Evolutionary conservation across 2,888 invertebrate species (phyloP), one percentile per base, ranked within the genome.

Genomic region (Limenitis arthemis): DNA sequence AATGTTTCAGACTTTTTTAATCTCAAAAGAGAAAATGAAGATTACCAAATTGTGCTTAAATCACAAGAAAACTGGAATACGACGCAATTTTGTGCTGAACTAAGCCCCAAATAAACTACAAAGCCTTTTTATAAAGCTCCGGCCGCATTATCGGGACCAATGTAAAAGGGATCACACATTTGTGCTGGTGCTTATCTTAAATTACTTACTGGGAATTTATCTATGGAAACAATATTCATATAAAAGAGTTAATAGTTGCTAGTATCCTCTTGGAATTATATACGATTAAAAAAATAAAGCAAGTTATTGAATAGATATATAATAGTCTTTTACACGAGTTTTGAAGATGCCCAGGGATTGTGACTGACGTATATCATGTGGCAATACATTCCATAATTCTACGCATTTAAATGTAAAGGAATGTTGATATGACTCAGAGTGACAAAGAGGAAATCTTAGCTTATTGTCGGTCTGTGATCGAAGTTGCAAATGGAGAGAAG

Each of bases 81-180:
- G 39, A 39, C 38, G 43, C 43, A 39, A 50, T 54, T 44, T 46
- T 39, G 50, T 47, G 38, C 39, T 43, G 41, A 49, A 39, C 53
- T 50, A 54, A 54, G 42, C 53, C 39, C 46, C 49, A 47, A 49
- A 54, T 54, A 54, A 54, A 54, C 50, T 50, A 49, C 49, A 43
- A 50, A 50, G 49, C 30, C 38, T 54, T 40, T 47, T 54, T 54
- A 50, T 50, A 43, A 33, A 50, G 32, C 39, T 34, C 40, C 32
- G 30, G 29, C 46, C 49, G 37, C 47, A 40, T 47, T 47, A 47
- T 47, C 33, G 47, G 39, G 47, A 8, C 47, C 40, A 33, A 38
- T 40, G 47, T 47, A 47, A 38, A 47, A 40, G 47, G 47, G 47
- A 33, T 39, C 39, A 46, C 20, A 31, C 6, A 36, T 39, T 33